These are phyloP conservation scores for Protonemura montana DNA, from an alignment of 2,888 invertebrate species.

Conservation along the genomic window DNA sequence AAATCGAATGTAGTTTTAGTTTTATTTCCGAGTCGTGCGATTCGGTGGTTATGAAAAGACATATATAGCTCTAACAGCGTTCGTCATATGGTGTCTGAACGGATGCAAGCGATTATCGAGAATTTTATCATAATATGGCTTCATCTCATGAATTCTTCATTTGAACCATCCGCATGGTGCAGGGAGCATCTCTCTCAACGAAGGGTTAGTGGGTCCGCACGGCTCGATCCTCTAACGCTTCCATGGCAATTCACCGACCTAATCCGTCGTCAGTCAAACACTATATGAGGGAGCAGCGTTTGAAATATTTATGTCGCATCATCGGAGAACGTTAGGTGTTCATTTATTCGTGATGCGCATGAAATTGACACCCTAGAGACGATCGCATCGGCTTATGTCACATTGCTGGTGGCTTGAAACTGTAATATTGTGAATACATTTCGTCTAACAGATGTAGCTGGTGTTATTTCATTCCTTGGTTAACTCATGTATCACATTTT, in stretches of 20 bases:
- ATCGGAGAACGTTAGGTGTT: background rate
- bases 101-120: background rate
- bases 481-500: background rate
- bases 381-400: background rate
- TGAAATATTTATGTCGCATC: constrained; percentile 14
- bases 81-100: background rate
- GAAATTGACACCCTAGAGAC: background rate
- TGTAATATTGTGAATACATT: background rate
- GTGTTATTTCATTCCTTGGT: background rate
- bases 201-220: background rate
- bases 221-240: constrained; percentile 14
- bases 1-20: background rate
- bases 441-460: background rate
- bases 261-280: constrained; percentile 24
- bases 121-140: background rate
- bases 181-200: background rate
- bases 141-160: constrained; percentile 38
- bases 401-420: background rate
- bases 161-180: background rate
- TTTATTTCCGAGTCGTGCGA: background rate
- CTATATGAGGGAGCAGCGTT: background rate
- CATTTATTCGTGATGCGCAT: background rate
- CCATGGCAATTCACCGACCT: constrained; percentile 9
- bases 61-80: background rate
- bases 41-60: background rate